These are phyloP conservation scores for Lasiurus borealis DNA, from an alignment of 2,113 vertebrate genomes.

Conservation along the genomic window DNA sequence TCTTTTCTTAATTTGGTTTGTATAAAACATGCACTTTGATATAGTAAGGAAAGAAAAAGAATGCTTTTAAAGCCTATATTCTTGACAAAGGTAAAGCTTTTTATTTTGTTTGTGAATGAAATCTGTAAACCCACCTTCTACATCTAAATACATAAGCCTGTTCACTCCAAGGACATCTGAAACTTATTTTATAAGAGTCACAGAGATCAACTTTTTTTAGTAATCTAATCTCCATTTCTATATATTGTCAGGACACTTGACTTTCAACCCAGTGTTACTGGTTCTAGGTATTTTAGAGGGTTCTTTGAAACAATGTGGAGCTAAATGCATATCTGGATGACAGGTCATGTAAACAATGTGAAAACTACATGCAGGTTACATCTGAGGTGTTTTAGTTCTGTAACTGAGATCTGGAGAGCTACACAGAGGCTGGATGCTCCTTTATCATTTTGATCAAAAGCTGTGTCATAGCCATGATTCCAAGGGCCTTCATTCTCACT, in stretches of 20 bases:
- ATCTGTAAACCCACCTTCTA: slow-evolving; percentile 42
- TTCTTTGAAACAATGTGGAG: not conserved
- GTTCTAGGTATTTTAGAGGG: not conserved
- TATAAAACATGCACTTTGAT: slow-evolving; percentile 6
- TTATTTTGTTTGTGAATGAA: slow-evolving; percentile 32
- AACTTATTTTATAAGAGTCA: slow-evolving; percentile 44
- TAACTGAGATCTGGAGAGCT: not conserved
- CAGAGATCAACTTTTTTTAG: slow-evolving; percentile 37
- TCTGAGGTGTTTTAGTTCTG: not conserved
- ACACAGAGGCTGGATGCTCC: not conserved
- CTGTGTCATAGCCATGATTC: not conserved
- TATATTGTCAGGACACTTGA: not conserved
- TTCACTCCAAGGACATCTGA: not conserved
- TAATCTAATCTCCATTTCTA: slow-evolving; percentile 9
- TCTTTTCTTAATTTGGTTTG: not conserved
- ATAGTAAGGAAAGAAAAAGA: not conserved
- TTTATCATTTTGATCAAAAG: not conserved
- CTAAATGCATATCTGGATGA: not conserved
- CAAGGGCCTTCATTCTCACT: not conserved
- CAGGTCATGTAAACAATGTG: not conserved
- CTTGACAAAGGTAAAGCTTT: slow-evolving; percentile 23
- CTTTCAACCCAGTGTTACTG: not conserved
- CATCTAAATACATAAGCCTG: slow-evolving; percentile 11
- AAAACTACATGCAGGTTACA: not conserved
- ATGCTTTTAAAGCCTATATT: not conserved